A percentile compares a stretch with the other conserved stretches of the same genome.
These are phyloP conservation scores for Anabas testudineus DNA, from an alignment of 2,797 vertebrate genomes.

Conservation along the genomic window DNA sequence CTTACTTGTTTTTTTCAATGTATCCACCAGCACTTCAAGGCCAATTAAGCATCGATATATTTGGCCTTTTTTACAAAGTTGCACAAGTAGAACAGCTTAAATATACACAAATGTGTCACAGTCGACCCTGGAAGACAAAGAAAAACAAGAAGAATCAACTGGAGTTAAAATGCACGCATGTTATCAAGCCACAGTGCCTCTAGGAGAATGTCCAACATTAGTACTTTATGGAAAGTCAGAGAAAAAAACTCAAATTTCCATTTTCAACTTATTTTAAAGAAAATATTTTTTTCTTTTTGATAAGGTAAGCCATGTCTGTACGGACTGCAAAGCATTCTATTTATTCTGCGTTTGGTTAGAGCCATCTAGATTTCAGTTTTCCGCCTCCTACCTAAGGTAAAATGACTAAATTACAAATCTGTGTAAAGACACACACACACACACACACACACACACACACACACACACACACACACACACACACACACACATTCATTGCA, in stretches of 20 bases:
- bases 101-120: not conserved
- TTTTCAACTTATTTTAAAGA: no score
- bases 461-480: no score
- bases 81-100: not conserved
- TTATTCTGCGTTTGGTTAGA: not conserved
- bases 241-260: no score
- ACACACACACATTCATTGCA: not conserved
- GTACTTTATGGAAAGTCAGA: no score
- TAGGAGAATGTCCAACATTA: no score
- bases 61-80: not conserved
- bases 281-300: no score
- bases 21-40: slow-evolving; percentile 5
- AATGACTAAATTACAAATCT: no score
- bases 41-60: not conserved
- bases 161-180: no score
- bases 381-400: not conserved
- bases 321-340: not conserved
- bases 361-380: slow-evolving; percentile 1
- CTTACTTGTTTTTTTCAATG: slow-evolving; percentile 9
- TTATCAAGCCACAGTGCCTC: no score
- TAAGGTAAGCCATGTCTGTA: not conserved
- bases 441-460: no score
- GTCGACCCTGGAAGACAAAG: not conserved
- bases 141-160: no score
- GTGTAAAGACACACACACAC: no score